These are phyloP conservation scores for Antigone vipio DNA, from an alignment of 2,113 vertebrate species.

Conservation along the genomic window DNA sequence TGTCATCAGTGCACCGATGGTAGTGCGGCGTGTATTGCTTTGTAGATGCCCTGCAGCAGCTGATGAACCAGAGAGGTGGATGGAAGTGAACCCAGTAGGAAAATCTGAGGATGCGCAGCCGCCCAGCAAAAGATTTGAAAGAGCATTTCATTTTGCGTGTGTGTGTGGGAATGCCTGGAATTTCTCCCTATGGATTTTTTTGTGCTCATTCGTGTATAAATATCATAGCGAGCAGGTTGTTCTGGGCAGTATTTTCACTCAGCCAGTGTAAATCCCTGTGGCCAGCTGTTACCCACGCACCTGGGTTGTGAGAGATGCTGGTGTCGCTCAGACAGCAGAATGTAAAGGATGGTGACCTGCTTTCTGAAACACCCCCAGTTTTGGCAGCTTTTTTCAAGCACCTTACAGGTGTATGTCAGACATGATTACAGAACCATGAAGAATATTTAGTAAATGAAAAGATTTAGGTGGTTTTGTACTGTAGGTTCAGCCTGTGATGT, in stretches of 20 bases:
- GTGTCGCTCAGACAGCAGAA: neutral
- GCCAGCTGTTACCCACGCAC: neutral
- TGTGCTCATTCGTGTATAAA: neutral
- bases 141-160: neutral
- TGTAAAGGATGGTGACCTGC: neutral
- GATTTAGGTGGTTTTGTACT: neutral
- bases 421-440: neutral
- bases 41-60: neutral
- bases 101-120: neutral
- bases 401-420: neutral
- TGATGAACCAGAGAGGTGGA: conserved; percentile 4
- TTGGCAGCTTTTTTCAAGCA: neutral
- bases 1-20: neutral
- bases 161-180: neutral
- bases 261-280: neutral
- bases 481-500: neutral
- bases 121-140: neutral
- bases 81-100: neutral
- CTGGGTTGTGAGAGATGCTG: rapidly evolving
- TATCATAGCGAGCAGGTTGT: neutral
- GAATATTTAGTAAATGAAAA: neutral
- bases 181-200: neutral
- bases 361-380: neutral
- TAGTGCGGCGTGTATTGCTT: neutral
- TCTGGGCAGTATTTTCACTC: neutral